These are phyloP conservation scores for Caranx melampygus DNA, from an alignment of 2,113 vertebrate genomes.

Conservation along the genomic window DNA sequence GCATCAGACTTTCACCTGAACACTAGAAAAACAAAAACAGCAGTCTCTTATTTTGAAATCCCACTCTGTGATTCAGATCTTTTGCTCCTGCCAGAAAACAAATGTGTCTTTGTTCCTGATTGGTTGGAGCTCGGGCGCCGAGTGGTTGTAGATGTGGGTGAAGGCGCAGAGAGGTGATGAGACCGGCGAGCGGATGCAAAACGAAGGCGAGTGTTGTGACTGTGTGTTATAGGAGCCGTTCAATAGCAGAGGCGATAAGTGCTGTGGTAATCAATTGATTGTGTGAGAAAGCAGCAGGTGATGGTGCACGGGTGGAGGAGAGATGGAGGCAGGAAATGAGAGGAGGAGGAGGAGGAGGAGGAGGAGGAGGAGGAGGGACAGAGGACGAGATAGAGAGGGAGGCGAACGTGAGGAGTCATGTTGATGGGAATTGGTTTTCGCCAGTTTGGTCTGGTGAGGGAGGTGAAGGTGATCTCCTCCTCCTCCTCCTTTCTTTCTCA, in stretches of 20 bases:
- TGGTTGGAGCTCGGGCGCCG: too few relatives aligned
- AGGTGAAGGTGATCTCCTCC: not conserved
- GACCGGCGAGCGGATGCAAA: constrained; percentile 42
- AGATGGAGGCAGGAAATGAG: constrained; percentile 44
- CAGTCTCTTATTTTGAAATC: constrained; percentile 26
- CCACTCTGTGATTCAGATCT: not conserved
- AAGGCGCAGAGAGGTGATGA: constrained; percentile 20
- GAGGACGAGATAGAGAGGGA: constrained; percentile 12
- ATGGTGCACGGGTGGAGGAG: constrained; percentile 20
- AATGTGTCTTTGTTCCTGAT: not conserved
- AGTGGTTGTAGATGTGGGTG: not conserved
- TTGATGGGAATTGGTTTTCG: constrained; percentile 40
- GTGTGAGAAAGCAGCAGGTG: constrained; percentile 71
- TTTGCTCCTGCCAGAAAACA: not conserved
- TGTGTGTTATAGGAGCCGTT: constrained; percentile 45
- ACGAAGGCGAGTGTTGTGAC: constrained; percentile 55
- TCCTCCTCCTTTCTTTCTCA: not conserved
- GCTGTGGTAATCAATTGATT: constrained; percentile 71
- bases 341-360: constrained; percentile 24
- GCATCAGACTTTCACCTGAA: constrained; percentile 24
- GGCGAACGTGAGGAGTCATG: constrained; percentile 26
- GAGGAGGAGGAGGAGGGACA: constrained; percentile 14
- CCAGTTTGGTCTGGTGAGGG: constrained; percentile 35
- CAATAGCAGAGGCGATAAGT: constrained; percentile 53
- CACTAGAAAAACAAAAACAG: not conserved